A percentile compares a stretch with the other conserved stretches of the same genome.
phyloP scores from a whole-genome alignment of 2,113 vertebrate genomes.

The Dromaius novaehollandiae region DNA sequence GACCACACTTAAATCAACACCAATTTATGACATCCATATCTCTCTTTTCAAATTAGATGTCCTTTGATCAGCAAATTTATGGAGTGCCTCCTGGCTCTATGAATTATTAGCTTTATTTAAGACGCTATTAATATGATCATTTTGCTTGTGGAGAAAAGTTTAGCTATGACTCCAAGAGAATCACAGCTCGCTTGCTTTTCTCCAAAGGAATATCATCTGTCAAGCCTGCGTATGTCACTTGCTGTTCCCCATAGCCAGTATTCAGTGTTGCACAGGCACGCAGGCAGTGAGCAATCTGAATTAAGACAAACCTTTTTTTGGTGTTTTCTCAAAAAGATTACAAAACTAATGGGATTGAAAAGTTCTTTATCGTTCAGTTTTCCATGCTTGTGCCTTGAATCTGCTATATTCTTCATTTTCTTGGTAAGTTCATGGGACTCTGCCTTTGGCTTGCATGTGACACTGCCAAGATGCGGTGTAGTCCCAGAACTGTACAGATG shows the following conservation, averaged over 20 bases:
- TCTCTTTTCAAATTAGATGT: not conserved
- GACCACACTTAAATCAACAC: not conserved
- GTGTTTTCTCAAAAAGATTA: conserved; percentile 50
- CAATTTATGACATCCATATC: not conserved
- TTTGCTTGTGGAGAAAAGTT: not conserved
- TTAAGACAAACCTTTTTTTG: conserved; percentile 22
- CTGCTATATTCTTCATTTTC: not conserved
- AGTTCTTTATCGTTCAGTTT: conserved; percentile 14
- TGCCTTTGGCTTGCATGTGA: not conserved
- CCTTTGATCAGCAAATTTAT: not conserved
- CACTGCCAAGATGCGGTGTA: not conserved
- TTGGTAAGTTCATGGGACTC: not conserved
- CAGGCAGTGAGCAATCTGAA: conserved; percentile 43
- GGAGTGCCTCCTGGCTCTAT: not conserved
- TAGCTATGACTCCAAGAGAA: not conserved
- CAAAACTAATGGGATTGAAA: conserved; percentile 25
- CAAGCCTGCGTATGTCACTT: conserved; percentile 15
- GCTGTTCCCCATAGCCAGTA: not conserved
- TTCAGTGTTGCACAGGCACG: conserved; percentile 32
- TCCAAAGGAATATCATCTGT: not conserved
- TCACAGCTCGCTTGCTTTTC: not conserved
- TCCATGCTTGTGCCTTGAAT: not conserved
- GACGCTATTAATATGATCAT: not conserved
- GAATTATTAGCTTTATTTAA: not conserved
- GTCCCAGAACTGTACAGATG: not conserved